A percentile compares a stretch with the other conserved stretches of the same genome.
Evolutionary conservation across 2,888 invertebrate species (phyloP).

Genomic region (Plusia festucae): DNA sequence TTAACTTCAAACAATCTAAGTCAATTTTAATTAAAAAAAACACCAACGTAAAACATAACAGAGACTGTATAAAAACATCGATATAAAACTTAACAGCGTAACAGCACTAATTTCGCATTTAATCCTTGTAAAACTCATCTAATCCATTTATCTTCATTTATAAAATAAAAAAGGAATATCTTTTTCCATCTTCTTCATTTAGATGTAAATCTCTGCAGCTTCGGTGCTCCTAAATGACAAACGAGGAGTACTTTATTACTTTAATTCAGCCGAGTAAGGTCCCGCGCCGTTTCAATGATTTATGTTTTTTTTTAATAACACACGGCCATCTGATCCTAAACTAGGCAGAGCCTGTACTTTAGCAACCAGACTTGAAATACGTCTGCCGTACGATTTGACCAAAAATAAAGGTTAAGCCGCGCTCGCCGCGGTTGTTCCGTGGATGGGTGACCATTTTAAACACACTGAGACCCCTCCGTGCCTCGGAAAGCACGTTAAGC

Average conservation of each 20-base stretch:
- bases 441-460: no score
- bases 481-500: no score
- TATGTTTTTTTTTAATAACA: background rate
- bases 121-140: constrained; percentile 9
- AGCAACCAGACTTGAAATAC: no score
- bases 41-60: background rate
- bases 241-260: constrained; percentile 6
- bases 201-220: constrained; percentile 16
- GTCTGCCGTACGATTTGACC: no score
- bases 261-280: background rate
- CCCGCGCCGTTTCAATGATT: background rate
- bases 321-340: no score
- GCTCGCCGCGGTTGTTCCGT: no score
- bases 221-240: constrained; percentile 9
- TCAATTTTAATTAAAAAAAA: background rate
- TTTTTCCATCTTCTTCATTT: constrained; percentile 32
- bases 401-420: no score
- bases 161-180: constrained; percentile 12
- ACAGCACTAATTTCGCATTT: background rate
- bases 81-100: background rate
- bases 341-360: no score
- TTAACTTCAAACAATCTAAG: no score
- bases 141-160: constrained; percentile 34
- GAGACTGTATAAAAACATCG: background rate
- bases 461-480: no score